Evolutionary conservation across 2,888 invertebrate species (phyloP).

Genomic region (Drosophila anceps): DNA sequence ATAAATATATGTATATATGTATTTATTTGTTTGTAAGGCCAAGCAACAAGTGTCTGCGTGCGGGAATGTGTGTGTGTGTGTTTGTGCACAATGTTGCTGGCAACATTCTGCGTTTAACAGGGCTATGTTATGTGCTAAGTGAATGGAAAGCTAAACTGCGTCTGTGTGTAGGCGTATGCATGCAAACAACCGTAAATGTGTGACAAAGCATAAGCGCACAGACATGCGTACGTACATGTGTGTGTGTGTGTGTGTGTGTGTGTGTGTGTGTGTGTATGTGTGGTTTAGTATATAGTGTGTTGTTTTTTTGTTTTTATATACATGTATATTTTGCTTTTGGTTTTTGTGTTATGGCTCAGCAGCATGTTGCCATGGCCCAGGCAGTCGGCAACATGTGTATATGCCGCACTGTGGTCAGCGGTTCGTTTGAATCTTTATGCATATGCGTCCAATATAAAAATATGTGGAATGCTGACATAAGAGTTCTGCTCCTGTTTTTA

Average conservation of each 20-base stretch:
- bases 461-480: slow-evolving; percentile 4
- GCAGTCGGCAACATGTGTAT: slow-evolving; percentile 23
- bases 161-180: neutral
- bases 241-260: neutral
- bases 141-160: slow-evolving; percentile 25
- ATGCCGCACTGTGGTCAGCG: slow-evolving; percentile 44
- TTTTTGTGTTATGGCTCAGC: slow-evolving; percentile 18
- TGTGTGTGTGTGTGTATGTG: neutral
- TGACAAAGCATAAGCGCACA: neutral
- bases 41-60: slow-evolving; percentile 43
- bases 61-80: slow-evolving; percentile 8
- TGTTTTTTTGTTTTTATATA: slow-evolving; percentile 10
- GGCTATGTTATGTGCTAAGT: slow-evolving; percentile 41
- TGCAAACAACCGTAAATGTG: slow-evolving; percentile 1
- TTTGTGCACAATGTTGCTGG: slow-evolving; percentile 22
- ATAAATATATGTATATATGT: neutral
- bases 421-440: slow-evolving; percentile 48
- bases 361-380: slow-evolving; percentile 43
- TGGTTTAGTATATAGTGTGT: neutral
- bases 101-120: slow-evolving; percentile 49
- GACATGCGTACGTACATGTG: neutral
- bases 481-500: neutral
- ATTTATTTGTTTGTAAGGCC: slow-evolving; percentile 6
- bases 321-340: slow-evolving; percentile 14
- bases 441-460: slow-evolving; percentile 11